phyloP scores from a whole-genome alignment of 2,888 invertebrate species.

The Synergus umbraculus region DNA sequence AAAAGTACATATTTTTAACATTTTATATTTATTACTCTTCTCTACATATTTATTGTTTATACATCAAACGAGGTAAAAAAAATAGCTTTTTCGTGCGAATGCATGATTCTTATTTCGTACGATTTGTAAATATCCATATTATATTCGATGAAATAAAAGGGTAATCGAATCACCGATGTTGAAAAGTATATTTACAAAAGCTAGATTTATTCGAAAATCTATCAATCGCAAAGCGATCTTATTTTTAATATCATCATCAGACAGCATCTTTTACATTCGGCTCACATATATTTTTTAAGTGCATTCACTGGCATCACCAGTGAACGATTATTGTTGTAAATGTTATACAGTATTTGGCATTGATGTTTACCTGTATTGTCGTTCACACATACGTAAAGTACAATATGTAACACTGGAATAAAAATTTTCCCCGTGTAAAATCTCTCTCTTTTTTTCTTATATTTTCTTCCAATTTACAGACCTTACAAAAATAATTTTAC shows the following conservation, averaged over 20 bases:
- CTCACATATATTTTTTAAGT: conserved; percentile 39
- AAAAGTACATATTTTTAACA: neutral
- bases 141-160: conserved; percentile 38
- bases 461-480: neutral
- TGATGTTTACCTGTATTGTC: conserved; percentile 22
- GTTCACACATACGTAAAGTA: conserved; percentile 52
- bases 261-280: conserved; percentile 30
- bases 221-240: conserved; percentile 46
- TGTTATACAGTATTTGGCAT: conserved; percentile 27
- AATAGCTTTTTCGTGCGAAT: conserved; percentile 43
- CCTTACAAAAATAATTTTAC: neutral
- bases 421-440: conserved; percentile 56
- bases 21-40: neutral
- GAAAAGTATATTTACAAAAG: conserved; percentile 35
- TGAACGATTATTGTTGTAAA: conserved; percentile 41
- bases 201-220: conserved; percentile 39
- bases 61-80: neutral
- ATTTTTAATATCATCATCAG: conserved; percentile 47
- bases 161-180: conserved; percentile 19
- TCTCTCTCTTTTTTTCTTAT: neutral
- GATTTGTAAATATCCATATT: conserved; percentile 42
- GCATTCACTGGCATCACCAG: conserved; percentile 9
- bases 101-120: conserved; percentile 32
- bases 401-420: conserved; percentile 54
- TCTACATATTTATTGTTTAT: neutral